Conservation (phyloP, 2,888 invertebrate genomes). For the Arrhopalites spinosus region DNA sequence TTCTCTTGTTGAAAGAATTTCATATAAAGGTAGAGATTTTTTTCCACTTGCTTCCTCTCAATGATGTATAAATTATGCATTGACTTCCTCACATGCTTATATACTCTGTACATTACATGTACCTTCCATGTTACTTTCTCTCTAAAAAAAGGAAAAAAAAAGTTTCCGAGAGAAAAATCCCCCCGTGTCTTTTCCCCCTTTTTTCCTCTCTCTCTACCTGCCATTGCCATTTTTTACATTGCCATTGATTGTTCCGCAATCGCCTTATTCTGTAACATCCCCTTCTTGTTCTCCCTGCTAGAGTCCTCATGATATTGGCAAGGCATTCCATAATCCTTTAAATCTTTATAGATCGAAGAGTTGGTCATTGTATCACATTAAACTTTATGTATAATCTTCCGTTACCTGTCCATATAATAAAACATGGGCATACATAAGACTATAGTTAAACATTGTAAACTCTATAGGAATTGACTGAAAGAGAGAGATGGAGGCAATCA, state of each 20-base stretch:
- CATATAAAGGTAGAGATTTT: constrained; percentile 11
- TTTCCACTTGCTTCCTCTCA: constrained; percentile 30
- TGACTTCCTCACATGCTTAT: not conserved
- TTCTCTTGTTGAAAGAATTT: too few relatives aligned
- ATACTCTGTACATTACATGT: not conserved
- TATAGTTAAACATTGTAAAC: too few relatives aligned
- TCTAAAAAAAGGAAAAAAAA: not conserved
- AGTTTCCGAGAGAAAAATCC: too few relatives aligned
- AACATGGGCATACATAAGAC: not conserved
- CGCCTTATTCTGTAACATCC: constrained; percentile 5
- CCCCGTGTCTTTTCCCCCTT: not conserved
- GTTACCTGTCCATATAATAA: not conserved
- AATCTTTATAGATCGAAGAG: not conserved
- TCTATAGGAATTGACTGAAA: too few relatives aligned
- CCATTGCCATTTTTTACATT: not conserved
- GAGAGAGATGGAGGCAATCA: too few relatives aligned
- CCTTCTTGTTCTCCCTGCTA: not conserved
- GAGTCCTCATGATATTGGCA: not conserved
- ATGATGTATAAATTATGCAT: constrained; percentile 50
- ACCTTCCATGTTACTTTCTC: not conserved
- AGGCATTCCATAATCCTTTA: constrained; percentile 14
- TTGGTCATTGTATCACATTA: not conserved
- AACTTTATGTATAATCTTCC: not conserved
- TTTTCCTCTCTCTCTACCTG: not conserved
- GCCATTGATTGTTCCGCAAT: constrained; percentile 7